Conservation (phyloP, 2,888 invertebrate genomes). For the Hemithea aestivaria region DNA sequence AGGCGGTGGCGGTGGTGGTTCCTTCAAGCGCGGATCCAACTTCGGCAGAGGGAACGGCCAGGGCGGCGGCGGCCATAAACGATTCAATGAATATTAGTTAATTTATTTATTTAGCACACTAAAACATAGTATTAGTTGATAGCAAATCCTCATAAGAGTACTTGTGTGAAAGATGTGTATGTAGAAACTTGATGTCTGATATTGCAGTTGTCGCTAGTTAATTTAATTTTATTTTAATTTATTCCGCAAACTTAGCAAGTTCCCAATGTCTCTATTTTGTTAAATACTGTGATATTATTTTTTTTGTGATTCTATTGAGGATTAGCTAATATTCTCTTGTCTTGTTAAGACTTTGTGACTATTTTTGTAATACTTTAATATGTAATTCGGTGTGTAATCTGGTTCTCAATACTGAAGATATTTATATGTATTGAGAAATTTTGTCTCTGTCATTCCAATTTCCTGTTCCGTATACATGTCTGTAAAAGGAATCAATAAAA, state of each 20-base stretch:
- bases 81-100: constrained; percentile 67
- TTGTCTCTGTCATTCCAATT: constrained; percentile 42
- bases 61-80: constrained; percentile 55
- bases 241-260: constrained; percentile 30
- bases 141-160: constrained; percentile 63
- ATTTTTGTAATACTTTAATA: constrained; percentile 22
- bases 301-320: constrained; percentile 60
- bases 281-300: constrained; percentile 71
- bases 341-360: constrained; percentile 14
- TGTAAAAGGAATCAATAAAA: constrained; percentile 38
- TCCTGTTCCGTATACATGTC: constrained; percentile 32
- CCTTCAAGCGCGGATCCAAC: constrained; percentile 69
- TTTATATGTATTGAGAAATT: constrained; percentile 15
- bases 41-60: constrained; percentile 61
- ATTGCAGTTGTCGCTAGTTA: constrained; percentile 43
- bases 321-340: constrained; percentile 43
- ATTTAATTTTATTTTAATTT: constrained; percentile 42
- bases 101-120: constrained; percentile 19
- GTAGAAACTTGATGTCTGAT: constrained; percentile 41
- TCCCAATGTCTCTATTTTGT: constrained; percentile 39
- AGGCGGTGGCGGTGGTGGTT: constrained; percentile 67
- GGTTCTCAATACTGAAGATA: no score
- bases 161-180: constrained; percentile 48
- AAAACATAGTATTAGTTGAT: constrained; percentile 15
- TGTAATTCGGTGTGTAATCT: constrained; percentile 10